Evolutionary conservation across 1,140 invertebrate species (phyloP), one percentile per base, ranked within the genome.

Genomic region (Scylla paramamosain): DNA sequence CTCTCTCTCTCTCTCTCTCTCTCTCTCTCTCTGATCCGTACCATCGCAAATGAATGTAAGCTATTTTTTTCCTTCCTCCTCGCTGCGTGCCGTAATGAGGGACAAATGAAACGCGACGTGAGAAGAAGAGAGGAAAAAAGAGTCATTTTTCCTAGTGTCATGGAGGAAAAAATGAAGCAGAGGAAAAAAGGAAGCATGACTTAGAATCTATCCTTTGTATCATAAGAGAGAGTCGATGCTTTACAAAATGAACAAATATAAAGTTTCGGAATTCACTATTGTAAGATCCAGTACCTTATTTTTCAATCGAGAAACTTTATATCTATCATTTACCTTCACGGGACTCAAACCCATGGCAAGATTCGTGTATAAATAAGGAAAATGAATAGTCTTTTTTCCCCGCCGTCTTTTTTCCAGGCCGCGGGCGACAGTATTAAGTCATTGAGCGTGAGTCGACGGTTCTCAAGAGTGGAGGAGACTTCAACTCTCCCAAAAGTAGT

Each of bases 401-500:
- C 6, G 39, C 6, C 6, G 10, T 0, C 45, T 31, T 82, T 86
- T 86, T 92, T 93, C 84, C 46, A 46, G n/a, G 28, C 14, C 77
- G 67, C 77, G 32, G 86, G 48, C 93, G 89, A 77, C 48, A 39
- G 39, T 89, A 83, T 90, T 90, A 90, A 94, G 88, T 45, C 93
- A 83, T 90, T 87, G 59, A 20, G 31, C 25, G 94, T 95, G 94
- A 95, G 67, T 93, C 31, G 20, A 84, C 94, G 29, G n/a, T 92
- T 93, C 67, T 93, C 16, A 89, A 95, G 94, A 89, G 94, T 87
- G 48, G 90, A 82, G 88, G 88, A 86, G 91, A 95, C 92, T 95
- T 95, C 94, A 93, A 95, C 87, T 92, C 94, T 87, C 46, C 48
- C 83, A 77, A 86, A 92, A 93, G 90, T 92, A 92, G 94, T 95